phyloP scores from a whole-genome alignment of 2,888 invertebrate genomes.

The Microplitis deprimator region DNA sequence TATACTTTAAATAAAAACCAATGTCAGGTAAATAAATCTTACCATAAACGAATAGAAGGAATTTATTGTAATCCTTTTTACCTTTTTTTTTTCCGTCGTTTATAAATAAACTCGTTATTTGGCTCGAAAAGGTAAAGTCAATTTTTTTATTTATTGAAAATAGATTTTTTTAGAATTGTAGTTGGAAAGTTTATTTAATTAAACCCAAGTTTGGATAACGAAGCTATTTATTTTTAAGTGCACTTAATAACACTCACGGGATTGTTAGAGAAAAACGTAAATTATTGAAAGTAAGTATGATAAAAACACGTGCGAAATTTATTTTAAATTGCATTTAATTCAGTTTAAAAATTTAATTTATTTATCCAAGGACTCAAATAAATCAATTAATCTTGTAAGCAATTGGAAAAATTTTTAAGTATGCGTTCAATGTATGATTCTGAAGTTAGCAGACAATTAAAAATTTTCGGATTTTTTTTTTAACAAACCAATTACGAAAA shows the following conservation, averaged over 20 bases:
- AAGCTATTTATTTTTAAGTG: not conserved
- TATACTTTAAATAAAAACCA: not conserved
- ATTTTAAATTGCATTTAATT: not conserved
- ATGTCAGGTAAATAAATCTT: not conserved
- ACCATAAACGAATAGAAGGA: not conserved
- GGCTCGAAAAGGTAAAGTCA: constrained; percentile 6
- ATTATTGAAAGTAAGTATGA: not conserved
- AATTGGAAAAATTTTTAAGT: not conserved
- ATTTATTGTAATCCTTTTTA: not conserved
- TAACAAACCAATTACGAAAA: too few species aligned
- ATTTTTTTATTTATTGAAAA: constrained; percentile 22
- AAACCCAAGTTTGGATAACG: not conserved
- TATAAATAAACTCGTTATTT: constrained; percentile 8
- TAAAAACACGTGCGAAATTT: not conserved
- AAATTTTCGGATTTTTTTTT: too few species aligned
- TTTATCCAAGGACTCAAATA: not conserved
- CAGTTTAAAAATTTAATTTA: not conserved
- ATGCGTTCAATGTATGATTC: not conserved
- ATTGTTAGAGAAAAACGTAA: constrained; percentile 13
- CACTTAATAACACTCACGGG: constrained; percentile 3
- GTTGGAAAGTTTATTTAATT: not conserved
- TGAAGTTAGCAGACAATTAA: too few species aligned
- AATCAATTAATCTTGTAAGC: not conserved
- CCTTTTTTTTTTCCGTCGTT: not conserved
- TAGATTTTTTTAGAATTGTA: not conserved